A percentile compares a stretch with the other conserved stretches of the same genome.
Evolutionary conservation across 35 echinoderm and acorn worm genomes (phyloP).

Genomic region (Apostichopus japonicus): DNA sequence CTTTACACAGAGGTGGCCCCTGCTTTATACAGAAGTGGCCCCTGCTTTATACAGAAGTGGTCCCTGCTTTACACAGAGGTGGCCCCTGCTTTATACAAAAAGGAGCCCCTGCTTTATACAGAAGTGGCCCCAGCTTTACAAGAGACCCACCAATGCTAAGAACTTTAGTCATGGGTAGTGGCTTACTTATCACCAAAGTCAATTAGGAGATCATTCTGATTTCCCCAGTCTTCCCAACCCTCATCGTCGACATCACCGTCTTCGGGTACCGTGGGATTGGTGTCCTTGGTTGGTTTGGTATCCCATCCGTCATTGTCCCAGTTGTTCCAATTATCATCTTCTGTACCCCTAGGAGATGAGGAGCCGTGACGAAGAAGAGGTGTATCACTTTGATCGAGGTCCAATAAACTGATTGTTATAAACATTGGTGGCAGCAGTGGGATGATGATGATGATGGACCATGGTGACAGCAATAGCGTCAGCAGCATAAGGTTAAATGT

Average conservation of each 20-base stretch:
- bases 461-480: slow-evolving; percentile 7
- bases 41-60: no score
- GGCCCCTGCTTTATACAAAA: no score
- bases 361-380: slow-evolving; percentile 88
- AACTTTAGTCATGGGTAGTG: neutral
- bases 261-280: neutral
- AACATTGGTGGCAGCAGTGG: slow-evolving; percentile 43
- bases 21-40: no score
- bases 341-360: slow-evolving; percentile 73
- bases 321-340: slow-evolving; percentile 70
- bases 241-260: slow-evolving; percentile 45
- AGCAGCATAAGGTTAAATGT: slow-evolving; percentile 6
- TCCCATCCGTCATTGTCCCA: slow-evolving; percentile 75
- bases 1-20: no score
- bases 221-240: slow-evolving; percentile 79
- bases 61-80: no score
- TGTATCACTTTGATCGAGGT: slow-evolving; percentile 91
- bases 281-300: slow-evolving; percentile 26
- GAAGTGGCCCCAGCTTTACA: no score
- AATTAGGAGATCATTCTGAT: slow-evolving; percentile 74
- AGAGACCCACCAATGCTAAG: no score
- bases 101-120: no score
- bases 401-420: slow-evolving; percentile 67
- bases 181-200: slow-evolving; percentile 86
- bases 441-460: neutral